phyloP scores from a whole-genome alignment of 2,113 vertebrate genomes.

The Poeciliopsis prolifica region DNA sequence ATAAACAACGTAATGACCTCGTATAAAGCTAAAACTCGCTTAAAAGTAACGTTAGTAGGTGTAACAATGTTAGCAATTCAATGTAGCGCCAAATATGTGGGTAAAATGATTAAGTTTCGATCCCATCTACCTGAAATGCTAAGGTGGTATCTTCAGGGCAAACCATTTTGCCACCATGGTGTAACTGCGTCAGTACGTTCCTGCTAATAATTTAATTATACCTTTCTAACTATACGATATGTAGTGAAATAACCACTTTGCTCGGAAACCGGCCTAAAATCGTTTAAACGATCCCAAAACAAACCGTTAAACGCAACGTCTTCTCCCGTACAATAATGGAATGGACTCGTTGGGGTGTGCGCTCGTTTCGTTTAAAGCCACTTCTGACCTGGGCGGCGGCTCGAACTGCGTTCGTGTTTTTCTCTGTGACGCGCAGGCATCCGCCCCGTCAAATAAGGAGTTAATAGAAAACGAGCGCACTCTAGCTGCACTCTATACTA shows the following conservation, averaged over 20 bases:
- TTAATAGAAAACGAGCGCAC: background rate
- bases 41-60: background rate
- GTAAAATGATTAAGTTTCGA: rapidly evolving
- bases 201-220: rapidly evolving
- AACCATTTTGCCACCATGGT: slow-evolving; percentile 28
- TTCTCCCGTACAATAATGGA: background rate
- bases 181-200: background rate
- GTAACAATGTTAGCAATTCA: background rate
- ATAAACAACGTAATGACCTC: rapidly evolving
- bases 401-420: rapidly evolving
- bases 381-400: slow-evolving; percentile 10
- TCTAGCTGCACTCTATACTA: slow-evolving; percentile 5
- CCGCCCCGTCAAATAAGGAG: background rate
- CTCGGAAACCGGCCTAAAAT: rapidly evolving
- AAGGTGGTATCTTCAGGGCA: slow-evolving; percentile 55
- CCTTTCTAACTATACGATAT: rapidly evolving
- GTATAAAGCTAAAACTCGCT: background rate
- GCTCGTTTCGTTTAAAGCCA: rapidly evolving
- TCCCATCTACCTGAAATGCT: too few relatives aligned
- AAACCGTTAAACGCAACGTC: rapidly evolving
- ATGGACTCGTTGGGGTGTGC: slow-evolving; percentile 11
- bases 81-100: background rate
- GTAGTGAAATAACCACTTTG: too few relatives aligned
- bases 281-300: rapidly evolving
- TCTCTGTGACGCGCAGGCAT: background rate